phyloP scores from a whole-genome alignment of 2,888 invertebrate genomes.

The Oeneis ivallda region DNA sequence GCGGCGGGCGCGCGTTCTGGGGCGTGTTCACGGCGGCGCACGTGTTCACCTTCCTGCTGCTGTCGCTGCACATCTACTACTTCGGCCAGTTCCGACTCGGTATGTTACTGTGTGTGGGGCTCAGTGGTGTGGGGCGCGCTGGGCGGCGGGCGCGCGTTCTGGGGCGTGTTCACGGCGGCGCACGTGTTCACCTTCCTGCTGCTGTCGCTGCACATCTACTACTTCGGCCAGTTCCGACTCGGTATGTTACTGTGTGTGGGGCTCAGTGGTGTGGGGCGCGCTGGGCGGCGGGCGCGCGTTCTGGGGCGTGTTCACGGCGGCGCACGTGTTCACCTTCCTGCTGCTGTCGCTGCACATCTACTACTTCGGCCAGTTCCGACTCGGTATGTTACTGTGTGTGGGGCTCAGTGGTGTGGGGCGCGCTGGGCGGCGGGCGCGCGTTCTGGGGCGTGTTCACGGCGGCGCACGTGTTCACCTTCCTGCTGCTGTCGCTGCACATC shows the following conservation, averaged over 20 bases:
- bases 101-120: constrained; percentile 48
- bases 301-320: constrained; percentile 88
- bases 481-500: constrained; percentile 86
- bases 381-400: constrained; percentile 70
- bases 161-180: constrained; percentile 87
- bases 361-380: constrained; percentile 89
- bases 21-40: constrained; percentile 87
- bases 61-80: constrained; percentile 89
- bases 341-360: constrained; percentile 87
- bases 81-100: constrained; percentile 88
- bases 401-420: constrained; percentile 84
- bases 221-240: constrained; percentile 88
- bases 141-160: constrained; percentile 85
- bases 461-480: constrained; percentile 85
- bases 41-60: constrained; percentile 84
- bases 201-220: constrained; percentile 88
- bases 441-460: constrained; percentile 91
- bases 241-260: constrained; percentile 61
- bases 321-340: constrained; percentile 86
- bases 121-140: constrained; percentile 87
- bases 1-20: constrained; percentile 87
- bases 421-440: constrained; percentile 83
- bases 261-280: constrained; percentile 85
- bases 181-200: constrained; percentile 86
- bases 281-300: constrained; percentile 85